Evolutionary conservation across 2,797 vertebrate genomes (phyloP).

Genomic region (Lemur catta): DNA sequence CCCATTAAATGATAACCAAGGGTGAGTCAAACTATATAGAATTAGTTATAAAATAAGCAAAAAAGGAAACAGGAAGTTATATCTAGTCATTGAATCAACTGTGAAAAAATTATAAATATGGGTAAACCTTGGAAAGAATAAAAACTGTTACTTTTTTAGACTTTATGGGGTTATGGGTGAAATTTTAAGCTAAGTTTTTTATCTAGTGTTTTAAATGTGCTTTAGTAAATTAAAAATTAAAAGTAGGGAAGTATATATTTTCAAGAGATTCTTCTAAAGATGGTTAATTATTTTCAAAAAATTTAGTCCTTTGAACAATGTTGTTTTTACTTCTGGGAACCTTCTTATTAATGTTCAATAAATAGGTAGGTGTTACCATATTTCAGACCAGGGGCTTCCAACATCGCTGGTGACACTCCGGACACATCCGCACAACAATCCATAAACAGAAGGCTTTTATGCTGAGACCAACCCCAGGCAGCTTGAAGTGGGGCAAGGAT

Average conservation of each 20-base stretch:
- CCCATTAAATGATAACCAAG: background rate
- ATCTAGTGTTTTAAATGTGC: constrained; percentile 5
- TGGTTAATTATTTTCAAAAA: background rate
- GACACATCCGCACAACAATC: background rate
- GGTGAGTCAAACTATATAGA: background rate
- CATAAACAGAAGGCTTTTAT: background rate
- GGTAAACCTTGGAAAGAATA: background rate
- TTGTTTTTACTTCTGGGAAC: background rate
- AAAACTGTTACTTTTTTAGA: constrained; percentile 30
- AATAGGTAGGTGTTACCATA: background rate
- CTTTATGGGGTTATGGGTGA: background rate
- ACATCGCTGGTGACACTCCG: background rate
- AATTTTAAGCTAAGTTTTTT: constrained; percentile 17
- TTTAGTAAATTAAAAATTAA: constrained; percentile 39
- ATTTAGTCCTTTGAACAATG: background rate
- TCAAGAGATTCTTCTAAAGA: background rate
- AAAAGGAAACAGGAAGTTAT: background rate
- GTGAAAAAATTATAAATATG: background rate
- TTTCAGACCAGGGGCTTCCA: background rate
- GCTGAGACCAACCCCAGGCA: background rate
- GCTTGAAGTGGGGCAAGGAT: background rate
- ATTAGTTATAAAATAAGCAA: background rate
- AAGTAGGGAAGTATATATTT: constrained; percentile 17
- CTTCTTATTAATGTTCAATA: background rate
- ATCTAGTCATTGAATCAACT: background rate